Base-by-base conservation (phyloP, 1,140 invertebrate genomes). In the Stegodyphus dumicola region DNA sequence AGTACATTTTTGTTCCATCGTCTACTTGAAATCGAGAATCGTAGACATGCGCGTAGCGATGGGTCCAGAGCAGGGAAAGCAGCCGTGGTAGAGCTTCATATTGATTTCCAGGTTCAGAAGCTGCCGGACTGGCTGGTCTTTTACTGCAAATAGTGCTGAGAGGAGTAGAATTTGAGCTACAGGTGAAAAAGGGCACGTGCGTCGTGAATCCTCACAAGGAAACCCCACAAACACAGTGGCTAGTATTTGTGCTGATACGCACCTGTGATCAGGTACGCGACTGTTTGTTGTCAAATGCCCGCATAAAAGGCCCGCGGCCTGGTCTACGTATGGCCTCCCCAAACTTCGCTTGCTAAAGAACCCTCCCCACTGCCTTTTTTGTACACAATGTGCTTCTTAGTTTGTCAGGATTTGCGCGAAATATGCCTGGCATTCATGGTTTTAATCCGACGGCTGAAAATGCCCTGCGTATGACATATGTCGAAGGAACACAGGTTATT, bases 351-450 rank as follows among this genome's bases (percentile, higher is more conserved):
- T 60, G 18, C 75, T n/a, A 33, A n/a, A 53, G 15, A 17, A n/a
- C 33, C 77, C 7, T 48, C 48, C 60, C 56, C 48, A 11, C 60
- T n/a, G 17, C 75, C 65, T 65, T 77, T 64, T 48, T 7, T 51
- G 75, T 60, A 17, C 7, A 17, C 15, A 52, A 17, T 75, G 53
- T 53, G 9, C 13, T 51, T 13, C 17, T 65, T 65, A 69, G 49
- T 54, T 78, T 78, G 66, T 78, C 66, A 69, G 77, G 66, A 78
- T 78, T 78, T 78, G 10, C 48, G 17, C 77, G 49, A 51, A 78
- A 78, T 66, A 78, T 66, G 52, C 77, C 77, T 11, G 65, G 65
- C 65, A 67, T 78, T 69, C 77, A 54, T 53, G 66, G 18, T 11
- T 56, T 69, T 78, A 78, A 78, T 78, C 77, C 77, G 5, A 9